phyloP scores from a whole-genome alignment of 2,888 invertebrate genomes.

The Drosophila mayaguana region DNA sequence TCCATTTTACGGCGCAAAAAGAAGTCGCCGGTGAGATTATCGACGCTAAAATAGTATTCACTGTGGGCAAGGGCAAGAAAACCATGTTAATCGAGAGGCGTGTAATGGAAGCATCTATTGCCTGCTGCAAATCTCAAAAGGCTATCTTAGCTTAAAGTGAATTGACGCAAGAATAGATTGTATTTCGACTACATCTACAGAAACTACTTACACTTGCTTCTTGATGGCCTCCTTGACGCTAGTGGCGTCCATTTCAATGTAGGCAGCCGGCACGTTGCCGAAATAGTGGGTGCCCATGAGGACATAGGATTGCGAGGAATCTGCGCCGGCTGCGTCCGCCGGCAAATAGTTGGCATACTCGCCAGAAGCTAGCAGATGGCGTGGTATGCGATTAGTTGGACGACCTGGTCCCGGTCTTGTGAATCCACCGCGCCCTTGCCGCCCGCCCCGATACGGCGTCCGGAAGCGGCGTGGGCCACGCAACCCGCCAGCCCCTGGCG shows the following conservation, averaged over 20 bases:
- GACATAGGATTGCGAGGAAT: constrained; percentile 82
- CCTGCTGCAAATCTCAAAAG: no score
- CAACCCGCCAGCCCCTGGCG: constrained; percentile 45
- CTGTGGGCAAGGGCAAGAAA: constrained; percentile 86
- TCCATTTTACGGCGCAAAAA: constrained; percentile 99
- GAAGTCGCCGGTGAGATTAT: constrained; percentile 97
- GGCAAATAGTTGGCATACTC: constrained; percentile 81
- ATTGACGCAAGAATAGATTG: no score
- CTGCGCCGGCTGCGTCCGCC: constrained; percentile 82
- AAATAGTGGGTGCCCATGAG: constrained; percentile 85
- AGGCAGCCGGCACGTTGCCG: constrained; percentile 83
- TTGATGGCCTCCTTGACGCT: constrained; percentile 93
- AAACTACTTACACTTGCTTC: constrained; percentile 93
- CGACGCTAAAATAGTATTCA: constrained; percentile 99
- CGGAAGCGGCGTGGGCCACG: constrained; percentile 84
- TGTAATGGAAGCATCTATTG: no score
- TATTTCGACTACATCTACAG: no score
- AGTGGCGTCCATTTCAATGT: constrained; percentile 84
- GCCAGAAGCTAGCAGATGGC: constrained; percentile 83
- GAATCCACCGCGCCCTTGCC: constrained; percentile 85
- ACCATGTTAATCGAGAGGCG: neutral
- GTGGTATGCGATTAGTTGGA: constrained; percentile 84
- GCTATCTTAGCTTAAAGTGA: no score
- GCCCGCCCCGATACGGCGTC: constrained; percentile 83
- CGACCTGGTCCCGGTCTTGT: constrained; percentile 84